Conservation (phyloP, 2,888 invertebrate genomes). For the Caradrina clavipalpis region DNA sequence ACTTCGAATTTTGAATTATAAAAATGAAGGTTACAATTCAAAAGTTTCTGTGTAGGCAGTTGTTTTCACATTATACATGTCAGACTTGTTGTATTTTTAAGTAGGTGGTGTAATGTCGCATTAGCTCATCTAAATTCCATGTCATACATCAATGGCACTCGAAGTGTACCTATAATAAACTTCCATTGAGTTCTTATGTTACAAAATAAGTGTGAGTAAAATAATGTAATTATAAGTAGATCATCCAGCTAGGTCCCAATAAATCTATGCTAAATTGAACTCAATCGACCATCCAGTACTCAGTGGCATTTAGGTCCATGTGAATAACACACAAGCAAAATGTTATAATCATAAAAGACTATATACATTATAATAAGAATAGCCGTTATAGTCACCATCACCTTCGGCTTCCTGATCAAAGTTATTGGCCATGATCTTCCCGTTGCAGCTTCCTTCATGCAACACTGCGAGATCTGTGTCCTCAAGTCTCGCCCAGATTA, state of each 20-base stretch:
- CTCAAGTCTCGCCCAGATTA: conserved; percentile 43
- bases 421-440: not conserved
- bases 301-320: conserved; percentile 4
- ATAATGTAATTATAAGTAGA: not conserved
- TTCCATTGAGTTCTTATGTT: not conserved
- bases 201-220: not conserved
- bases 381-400: conserved; percentile 25
- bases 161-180: conserved; percentile 6
- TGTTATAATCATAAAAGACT: not conserved
- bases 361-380: conserved; percentile 15
- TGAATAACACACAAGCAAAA: not conserved
- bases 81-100: not conserved
- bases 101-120: not conserved
- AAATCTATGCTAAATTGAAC: not conserved
- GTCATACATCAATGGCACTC: not conserved
- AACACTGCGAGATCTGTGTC: conserved; percentile 59
- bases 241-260: not conserved
- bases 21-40: not conserved
- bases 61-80: not conserved
- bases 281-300: conserved; percentile 4
- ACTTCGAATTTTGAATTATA: not conserved
- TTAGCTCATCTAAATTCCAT: not conserved
- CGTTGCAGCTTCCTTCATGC: conserved; percentile 53
- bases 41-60: not conserved
- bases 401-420: not conserved